Evolutionary conservation across 2,888 invertebrate species (phyloP).

Genomic region (Autographa gamma): DNA sequence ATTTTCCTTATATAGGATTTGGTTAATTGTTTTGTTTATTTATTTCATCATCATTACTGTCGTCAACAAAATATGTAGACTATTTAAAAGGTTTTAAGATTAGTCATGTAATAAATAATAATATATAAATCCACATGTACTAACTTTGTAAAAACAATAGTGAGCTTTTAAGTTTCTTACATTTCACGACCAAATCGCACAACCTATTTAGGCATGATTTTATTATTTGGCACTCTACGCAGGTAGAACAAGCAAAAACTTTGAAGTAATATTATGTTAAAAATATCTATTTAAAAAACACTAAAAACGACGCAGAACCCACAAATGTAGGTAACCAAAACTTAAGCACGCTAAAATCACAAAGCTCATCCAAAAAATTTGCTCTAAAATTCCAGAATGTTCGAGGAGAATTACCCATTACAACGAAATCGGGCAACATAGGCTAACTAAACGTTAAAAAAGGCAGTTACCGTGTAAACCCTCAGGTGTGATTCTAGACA

Average conservation of each 20-base stretch:
- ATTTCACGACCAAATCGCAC: no score
- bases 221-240: no score
- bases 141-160: no score
- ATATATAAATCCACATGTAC: no score
- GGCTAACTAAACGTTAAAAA: slow-evolving; percentile 34
- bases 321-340: neutral
- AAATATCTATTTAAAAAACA: neutral
- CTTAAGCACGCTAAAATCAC: neutral
- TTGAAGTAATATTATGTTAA: neutral
- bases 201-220: no score
- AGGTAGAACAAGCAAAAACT: neutral
- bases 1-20: no score
- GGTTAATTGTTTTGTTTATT: no score
- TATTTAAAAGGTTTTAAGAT: no score
- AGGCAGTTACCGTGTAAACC: slow-evolving; percentile 23
- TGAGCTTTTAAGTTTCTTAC: no score
- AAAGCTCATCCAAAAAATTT: neutral
- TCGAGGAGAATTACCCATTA: slow-evolving; percentile 15
- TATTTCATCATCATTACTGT: no score
- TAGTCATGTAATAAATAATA: no score
- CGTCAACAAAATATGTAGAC: no score
- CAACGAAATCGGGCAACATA: slow-evolving; percentile 26
- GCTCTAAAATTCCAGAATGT: neutral
- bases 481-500: slow-evolving; percentile 43
- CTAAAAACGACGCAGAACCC: neutral